A percentile compares a stretch with the other conserved stretches of the same genome.
These are phyloP conservation scores for Upupa epops DNA, from an alignment of 2,113 vertebrate species.

Conservation along the genomic window DNA sequence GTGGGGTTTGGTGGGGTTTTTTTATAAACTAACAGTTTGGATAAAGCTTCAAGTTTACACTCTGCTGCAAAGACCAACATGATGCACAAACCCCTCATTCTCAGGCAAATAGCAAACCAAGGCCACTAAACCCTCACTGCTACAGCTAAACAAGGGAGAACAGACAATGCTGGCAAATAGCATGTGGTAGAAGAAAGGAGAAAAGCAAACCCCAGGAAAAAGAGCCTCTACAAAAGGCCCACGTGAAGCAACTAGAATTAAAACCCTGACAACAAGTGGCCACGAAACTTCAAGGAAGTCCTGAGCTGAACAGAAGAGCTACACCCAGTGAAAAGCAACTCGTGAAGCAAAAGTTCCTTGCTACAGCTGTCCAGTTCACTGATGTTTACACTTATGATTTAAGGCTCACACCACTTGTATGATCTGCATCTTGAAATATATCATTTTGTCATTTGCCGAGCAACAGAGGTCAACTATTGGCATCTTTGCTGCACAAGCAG, in stretches of 20 bases:
- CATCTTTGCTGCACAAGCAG: accelerated
- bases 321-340: background rate
- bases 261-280: no score
- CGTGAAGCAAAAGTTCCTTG: accelerated
- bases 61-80: background rate
- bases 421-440: accelerated
- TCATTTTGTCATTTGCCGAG: background rate
- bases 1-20: background rate
- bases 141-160: background rate
- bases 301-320: background rate
- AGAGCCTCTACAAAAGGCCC: background rate
- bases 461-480: background rate
- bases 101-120: background rate
- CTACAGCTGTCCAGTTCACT: accelerated
- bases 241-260: accelerated
- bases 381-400: accelerated
- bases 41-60: background rate
- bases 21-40: background rate
- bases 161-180: background rate
- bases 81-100: accelerated
- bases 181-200: accelerated
- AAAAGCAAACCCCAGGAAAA: background rate
- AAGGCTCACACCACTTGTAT: accelerated
- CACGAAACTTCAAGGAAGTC: background rate
- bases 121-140: background rate